Base-by-base conservation (phyloP, 2,797 vertebrate species). In the Rhinatrema bivittatum region DNA sequence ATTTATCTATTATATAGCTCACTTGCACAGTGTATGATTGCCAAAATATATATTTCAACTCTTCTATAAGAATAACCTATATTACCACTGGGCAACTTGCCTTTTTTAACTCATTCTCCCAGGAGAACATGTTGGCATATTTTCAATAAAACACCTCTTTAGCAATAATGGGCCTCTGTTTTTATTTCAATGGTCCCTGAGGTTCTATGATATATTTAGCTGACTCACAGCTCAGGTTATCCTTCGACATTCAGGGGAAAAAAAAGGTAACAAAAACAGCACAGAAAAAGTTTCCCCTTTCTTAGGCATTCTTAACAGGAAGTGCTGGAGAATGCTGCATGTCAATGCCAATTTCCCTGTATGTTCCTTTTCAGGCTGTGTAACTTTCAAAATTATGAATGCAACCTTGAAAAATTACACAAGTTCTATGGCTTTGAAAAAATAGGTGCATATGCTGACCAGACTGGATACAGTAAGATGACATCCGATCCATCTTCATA, bases 101-200 rank as follows among this genome's bases (percentile, higher is more conserved):
- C 68, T 72, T 65, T 39, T 67, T n/a, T n/a, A 32, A 62, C 70
- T 55, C 62, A 5, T 32, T 76, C 66, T 87, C 83, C 27, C 74
- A 74, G 87, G 86, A 89, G 74, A 42, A 53, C 42, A 50, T 60
- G 75, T 81, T 56, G 54, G 81, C 43, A 40, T 82, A 79, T 85
- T 92, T 88, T 87, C 88, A 88, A 85, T 91, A 94, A 91, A 93
- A 93, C 87, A 92, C 87, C 87, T 90, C 89, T 82, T 90, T 81
- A 88, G 86, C 84, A 81, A 82, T 86, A 90, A 88, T 79, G 84
- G 88, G 82, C 87, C 89, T 91, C 89, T 78, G 81, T 84, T 89
- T 83, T 89, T 77, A 69, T 85, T 90, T 91, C 90, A 88, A 43
- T 69, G 56, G 81, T 91, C 90, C 90, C 90, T 74, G 63, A 87